Base-by-base conservation (phyloP, 2,797 vertebrate genomes). In the Coregonus sp. region DNA sequence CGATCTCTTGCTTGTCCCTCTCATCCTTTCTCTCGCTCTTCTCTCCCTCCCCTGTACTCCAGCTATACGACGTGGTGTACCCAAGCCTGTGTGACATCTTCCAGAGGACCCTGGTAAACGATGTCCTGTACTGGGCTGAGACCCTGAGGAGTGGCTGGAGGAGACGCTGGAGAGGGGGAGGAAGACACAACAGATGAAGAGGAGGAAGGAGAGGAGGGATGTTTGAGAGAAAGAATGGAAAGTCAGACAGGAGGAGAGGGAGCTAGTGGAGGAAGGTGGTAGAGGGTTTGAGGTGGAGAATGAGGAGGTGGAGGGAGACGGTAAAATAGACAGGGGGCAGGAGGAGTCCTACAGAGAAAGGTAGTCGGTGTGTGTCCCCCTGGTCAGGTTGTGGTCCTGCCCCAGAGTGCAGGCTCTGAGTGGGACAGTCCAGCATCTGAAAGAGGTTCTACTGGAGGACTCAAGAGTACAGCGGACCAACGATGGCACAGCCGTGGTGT, bases 61-160 rank as follows among this genome's bases (percentile, higher is more conserved):
- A 98, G 97, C 84, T 99, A 70, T 96, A 96, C 81, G 94, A 90
- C 37, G 87, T 94, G 72, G 93, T 92, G 67, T 99, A 98, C 81
- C 98, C 98, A 7, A 98, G 96, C 85, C 90, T 99, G 61, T 99
- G 61, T 89, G 96, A 96, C 86, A 94, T 95, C 78, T 87, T 96
- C 74, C 93, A 85, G 72, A 92, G 88, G 76, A 93, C 93, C n/a
- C 82, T 99, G 78, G 81, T 94, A 20, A 89, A 50, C 37, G 96
- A 96, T 87, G 67, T 93, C 85, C 80, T 88, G 67, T 93, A 85
- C 80, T 88, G 90, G 80, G 93, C 94, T 37, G 88, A 96, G 72
- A 83, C 83, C 15, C 80, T 98, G 75, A 95, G 92, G 87, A 87
- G 1, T 47, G 77, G 94, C 78, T 89, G 75, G 80, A 86, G 56